Conservation (phyloP, 2,797 vertebrate genomes). For the Aldrovandia affinis region DNA sequence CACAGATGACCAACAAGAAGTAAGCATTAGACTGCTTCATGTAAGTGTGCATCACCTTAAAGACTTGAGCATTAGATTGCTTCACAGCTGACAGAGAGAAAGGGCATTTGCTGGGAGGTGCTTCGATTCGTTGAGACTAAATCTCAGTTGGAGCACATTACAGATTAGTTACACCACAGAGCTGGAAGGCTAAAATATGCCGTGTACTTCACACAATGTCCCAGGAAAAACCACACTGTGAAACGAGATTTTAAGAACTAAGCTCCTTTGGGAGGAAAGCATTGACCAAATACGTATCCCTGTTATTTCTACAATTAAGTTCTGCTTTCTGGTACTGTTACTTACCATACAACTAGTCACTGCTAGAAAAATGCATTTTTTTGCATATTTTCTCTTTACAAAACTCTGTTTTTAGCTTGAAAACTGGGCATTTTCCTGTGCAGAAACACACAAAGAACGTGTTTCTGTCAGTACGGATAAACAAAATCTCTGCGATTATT, state of each 20-base stretch:
- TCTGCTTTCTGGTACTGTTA: conserved; percentile 21
- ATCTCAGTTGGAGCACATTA: background rate
- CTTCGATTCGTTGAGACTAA: background rate
- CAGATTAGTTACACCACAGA: too few relatives aligned
- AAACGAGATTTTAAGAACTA: conserved; percentile 27
- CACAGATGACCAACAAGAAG: background rate
- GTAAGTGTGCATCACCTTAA: background rate
- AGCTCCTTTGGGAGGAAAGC: background rate
- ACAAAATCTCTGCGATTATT: background rate
- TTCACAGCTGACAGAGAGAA: background rate
- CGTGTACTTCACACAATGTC: conserved; percentile 29
- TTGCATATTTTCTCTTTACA: too few relatives aligned
- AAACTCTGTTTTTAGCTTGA: too few relatives aligned
- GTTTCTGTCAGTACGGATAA: background rate
- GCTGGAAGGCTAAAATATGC: background rate
- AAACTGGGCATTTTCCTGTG: background rate
- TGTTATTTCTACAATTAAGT: conserved; percentile 35
- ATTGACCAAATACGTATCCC: conserved; percentile 28
- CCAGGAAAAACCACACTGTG: conserved; percentile 32
- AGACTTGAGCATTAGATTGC: background rate
- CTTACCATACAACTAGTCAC: too few relatives aligned
- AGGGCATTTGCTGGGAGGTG: too few relatives aligned
- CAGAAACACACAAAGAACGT: background rate
- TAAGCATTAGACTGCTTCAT: too few relatives aligned
- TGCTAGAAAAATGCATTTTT: too few relatives aligned